Evolutionary conservation across 2,888 invertebrate genomes (phyloP).

Genomic region (Calephelis perditalis): DNA sequence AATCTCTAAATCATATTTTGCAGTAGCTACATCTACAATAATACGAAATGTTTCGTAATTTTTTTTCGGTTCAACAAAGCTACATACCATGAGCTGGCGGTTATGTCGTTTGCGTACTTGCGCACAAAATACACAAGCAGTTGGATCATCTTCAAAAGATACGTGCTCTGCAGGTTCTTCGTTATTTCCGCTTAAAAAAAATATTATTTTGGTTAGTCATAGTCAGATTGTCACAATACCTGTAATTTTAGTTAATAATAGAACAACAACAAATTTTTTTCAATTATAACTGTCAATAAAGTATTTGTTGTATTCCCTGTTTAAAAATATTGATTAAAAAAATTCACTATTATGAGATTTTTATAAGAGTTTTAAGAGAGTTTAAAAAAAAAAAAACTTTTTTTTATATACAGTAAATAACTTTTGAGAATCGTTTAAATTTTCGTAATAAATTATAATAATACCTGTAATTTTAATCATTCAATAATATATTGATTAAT

Average conservation of each 20-base stretch:
- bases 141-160: conserved; percentile 6
- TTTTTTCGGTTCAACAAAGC: conserved; percentile 21
- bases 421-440: neutral
- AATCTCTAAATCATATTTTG: conserved; percentile 21
- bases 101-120: conserved; percentile 17
- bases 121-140: conserved; percentile 15
- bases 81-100: conserved; percentile 20
- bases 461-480: conserved; percentile 3
- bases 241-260: conserved; percentile 7
- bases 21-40: conserved; percentile 20
- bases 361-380: conserved; percentile 7
- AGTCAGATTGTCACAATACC: conserved; percentile 7
- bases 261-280: conserved; percentile 20
- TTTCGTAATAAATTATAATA: conserved; percentile 3
- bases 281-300: neutral
- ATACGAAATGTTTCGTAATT: conserved; percentile 20
- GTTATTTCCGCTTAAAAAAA: conserved; percentile 7
- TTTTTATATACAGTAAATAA: neutral
- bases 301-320: conserved; percentile 7
- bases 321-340: conserved; percentile 9
- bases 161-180: conserved; percentile 7
- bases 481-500: conserved; percentile 2
- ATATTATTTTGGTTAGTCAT: conserved; percentile 9
- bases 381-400: conserved; percentile 7
- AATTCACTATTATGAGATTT: conserved; percentile 6